Evolutionary conservation across 2,113 vertebrate genomes (phyloP), one percentile per base, ranked within the genome.

Genomic region (Tachuris rubrigastra): DNA sequence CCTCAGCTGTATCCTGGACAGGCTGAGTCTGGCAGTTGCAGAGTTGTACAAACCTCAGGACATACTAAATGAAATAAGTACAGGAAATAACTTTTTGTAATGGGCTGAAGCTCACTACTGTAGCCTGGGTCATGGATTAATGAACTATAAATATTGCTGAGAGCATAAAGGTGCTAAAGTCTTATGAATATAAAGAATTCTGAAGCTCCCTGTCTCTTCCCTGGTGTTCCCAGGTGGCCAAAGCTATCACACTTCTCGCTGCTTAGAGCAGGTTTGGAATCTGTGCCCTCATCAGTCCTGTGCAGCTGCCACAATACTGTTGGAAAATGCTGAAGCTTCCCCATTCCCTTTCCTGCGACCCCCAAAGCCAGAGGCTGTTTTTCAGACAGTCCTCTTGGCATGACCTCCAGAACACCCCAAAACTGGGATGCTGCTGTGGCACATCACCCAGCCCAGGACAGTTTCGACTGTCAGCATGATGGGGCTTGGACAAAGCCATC

Each of bases 391-490:
- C 6, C 22, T 49, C 15, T 21, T 41, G 69, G 24, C 11, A 10
- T 5, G 23, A 68, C 22, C 31, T 62, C 53, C 50, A 62, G 20
- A 49, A 20, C 52, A 12, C 6, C 55, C 4, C 27, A 44, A 16
- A 60, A 7, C 39, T 12, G 49, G 28, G 58, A 13, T 49, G 60
- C 73, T 65, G 76, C 25, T 56, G 68, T 67, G 42, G 35, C 83
- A 25, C 69, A 17, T n/a, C 56, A 15, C 68, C 47, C 69, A 69
- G 5, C 49, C 44, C 60, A 0, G 0, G 44, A 12, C 41, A 37
- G 27, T n/a, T 76, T 30, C 2, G 1, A 0, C 2, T 8, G 14
- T 7, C 4, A 3, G 28, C 14, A 0, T 11, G 27, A n/a, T 7
- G 68, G 28, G 42, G 41, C 41, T 56, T 24, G 30, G n/a, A 35